Evolutionary conservation across 2,888 invertebrate species (phyloP).

Genomic region (Boloria euphrosyne): DNA sequence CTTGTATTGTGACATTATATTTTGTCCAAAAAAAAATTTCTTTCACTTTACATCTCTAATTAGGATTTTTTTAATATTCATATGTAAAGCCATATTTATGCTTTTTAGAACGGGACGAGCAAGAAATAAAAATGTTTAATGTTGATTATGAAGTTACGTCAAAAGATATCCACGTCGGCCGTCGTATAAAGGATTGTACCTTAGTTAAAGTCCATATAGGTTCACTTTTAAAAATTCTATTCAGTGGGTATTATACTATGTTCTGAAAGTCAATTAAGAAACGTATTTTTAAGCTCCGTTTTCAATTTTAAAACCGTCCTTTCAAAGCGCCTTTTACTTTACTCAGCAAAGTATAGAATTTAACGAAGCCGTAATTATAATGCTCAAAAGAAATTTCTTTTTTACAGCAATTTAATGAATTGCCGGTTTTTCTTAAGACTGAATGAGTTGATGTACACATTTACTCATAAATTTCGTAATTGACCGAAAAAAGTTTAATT

Average conservation of each 20-base stretch:
- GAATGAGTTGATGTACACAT: constrained; percentile 53
- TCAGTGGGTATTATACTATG: constrained; percentile 48
- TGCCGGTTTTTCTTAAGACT: constrained; percentile 61
- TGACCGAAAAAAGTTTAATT: constrained; percentile 39
- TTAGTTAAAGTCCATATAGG: constrained; percentile 40
- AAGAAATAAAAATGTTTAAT: constrained; percentile 17
- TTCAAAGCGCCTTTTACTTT: constrained; percentile 65
- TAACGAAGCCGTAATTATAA: constrained; percentile 74
- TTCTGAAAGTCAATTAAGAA: constrained; percentile 55
- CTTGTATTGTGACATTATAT: background rate
- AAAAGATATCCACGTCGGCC: constrained; percentile 17
- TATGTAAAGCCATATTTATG: background rate
- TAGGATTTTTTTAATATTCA: background rate
- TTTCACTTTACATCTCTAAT: background rate
- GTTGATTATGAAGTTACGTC: constrained; percentile 8
- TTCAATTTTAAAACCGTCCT: constrained; percentile 63
- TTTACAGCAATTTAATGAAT: constrained; percentile 60
- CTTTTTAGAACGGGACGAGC: background rate
- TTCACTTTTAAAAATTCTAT: constrained; percentile 42
- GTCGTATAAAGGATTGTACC: constrained; percentile 25
- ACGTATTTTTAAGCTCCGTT: constrained; percentile 56
- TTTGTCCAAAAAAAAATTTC: background rate
- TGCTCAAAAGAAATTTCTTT: constrained; percentile 64
- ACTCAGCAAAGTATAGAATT: constrained; percentile 66
- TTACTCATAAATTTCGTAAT: constrained; percentile 43